A percentile compares a stretch with the other conserved stretches of the same genome.
These are phyloP conservation scores for Sthenelais limicola DNA, from an alignment of 2,888 invertebrate species.

Conservation along the genomic window DNA sequence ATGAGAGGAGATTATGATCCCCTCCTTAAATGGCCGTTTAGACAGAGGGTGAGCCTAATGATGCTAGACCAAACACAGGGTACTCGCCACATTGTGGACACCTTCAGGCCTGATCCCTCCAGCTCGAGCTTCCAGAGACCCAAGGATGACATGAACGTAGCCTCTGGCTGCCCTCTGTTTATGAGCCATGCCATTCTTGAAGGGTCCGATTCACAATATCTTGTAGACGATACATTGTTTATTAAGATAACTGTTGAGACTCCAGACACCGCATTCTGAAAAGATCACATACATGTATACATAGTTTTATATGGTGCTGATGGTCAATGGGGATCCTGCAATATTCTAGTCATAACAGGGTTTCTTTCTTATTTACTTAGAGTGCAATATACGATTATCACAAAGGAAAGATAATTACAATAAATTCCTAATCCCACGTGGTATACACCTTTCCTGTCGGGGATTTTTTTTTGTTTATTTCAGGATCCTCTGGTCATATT, in stretches of 20 bases:
- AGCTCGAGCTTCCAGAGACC: slow-evolving; percentile 64
- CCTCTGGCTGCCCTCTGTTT: slow-evolving; percentile 50
- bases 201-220: neutral
- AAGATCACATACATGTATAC: no score
- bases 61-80: slow-evolving; percentile 63
- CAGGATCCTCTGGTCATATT: no score
- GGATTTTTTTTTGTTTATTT: no score
- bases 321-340: no score
- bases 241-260: slow-evolving; percentile 28
- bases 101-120: slow-evolving; percentile 65
- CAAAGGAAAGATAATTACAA: no score
- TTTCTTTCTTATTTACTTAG: no score
- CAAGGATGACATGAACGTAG: slow-evolving; percentile 64
- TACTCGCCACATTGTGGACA: slow-evolving; percentile 60
- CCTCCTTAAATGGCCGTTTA: slow-evolving; percentile 51
- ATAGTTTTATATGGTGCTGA: no score
- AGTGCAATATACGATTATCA: no score
- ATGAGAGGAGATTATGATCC: slow-evolving; percentile 67
- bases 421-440: no score
- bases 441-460: no score
- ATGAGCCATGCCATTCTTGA: slow-evolving; percentile 24
- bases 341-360: no score
- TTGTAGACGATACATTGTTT: slow-evolving; percentile 34
- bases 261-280: no score
- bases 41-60: slow-evolving; percentile 46